Evolutionary conservation across 2,113 vertebrate species (phyloP).

Genomic region (Potamarius usumacintae): DNA sequence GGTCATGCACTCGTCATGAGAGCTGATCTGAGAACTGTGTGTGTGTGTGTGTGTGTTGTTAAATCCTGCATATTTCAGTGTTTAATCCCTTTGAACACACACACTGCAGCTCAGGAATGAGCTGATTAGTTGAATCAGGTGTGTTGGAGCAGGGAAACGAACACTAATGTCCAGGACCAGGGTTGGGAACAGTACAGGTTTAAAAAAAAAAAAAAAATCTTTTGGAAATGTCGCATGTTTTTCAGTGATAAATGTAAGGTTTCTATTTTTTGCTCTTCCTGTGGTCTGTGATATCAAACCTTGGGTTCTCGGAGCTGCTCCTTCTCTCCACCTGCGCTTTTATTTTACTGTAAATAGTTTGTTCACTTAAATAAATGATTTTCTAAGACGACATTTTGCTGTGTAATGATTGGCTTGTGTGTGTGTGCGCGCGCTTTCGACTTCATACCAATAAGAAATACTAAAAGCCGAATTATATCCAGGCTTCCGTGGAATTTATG

Average conservation of each 20-base stretch:
- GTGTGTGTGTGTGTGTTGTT: neutral
- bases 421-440: neutral
- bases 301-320: neutral
- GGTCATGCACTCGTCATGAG: neutral
- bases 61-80: neutral
- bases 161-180: neutral
- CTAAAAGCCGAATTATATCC: neutral
- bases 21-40: neutral
- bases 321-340: neutral
- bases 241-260: neutral
- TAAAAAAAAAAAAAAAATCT: neutral
- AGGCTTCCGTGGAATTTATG: neutral
- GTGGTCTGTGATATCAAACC: neutral
- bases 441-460: no score
- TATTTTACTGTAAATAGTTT: slow-evolving; percentile 34
- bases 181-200: neutral
- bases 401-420: neutral
- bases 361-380: slow-evolving; percentile 51
- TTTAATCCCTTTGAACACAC: neutral
- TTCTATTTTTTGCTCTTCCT: neutral
- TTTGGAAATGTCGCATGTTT: neutral
- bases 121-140: neutral
- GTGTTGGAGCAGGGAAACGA: neutral
- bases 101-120: neutral
- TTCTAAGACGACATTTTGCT: slow-evolving; percentile 35